A percentile compares a stretch with the other conserved stretches of the same genome.
These are phyloP conservation scores for Colletes latitarsis DNA, from an alignment of 1,140 invertebrate genomes.

Conservation along the genomic window DNA sequence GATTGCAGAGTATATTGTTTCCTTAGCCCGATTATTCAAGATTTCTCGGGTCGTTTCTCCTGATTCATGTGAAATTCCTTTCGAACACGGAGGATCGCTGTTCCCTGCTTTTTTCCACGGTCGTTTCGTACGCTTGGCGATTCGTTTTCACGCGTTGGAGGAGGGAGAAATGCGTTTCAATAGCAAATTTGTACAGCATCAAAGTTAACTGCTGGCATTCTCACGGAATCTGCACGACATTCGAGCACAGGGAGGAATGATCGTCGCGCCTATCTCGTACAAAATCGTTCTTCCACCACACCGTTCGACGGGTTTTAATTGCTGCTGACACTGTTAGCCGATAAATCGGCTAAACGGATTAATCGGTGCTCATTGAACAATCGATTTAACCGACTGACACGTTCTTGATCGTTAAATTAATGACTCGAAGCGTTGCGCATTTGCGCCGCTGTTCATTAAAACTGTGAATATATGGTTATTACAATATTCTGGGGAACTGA, in stretches of 20 bases:
- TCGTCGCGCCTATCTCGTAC: neutral
- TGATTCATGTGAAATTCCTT: too few relatives aligned
- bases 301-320: slow-evolving; percentile 24
- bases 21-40: too few relatives aligned
- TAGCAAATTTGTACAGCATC: neutral
- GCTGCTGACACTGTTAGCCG: slow-evolving; percentile 36
- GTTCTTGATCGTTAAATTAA: slow-evolving; percentile 42
- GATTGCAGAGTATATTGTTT: too few relatives aligned
- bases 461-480: neutral
- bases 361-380: slow-evolving; percentile 26
- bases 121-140: neutral
- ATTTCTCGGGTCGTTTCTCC: too few relatives aligned
- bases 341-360: slow-evolving; percentile 29
- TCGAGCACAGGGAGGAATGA: neutral
- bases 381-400: slow-evolving; percentile 40
- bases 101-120: neutral
- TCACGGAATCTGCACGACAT: neutral
- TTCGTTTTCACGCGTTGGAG: neutral
- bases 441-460: slow-evolving; percentile 21
- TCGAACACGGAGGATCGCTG: neutral
- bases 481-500: neutral
- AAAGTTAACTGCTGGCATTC: slow-evolving; percentile 8
- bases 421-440: neutral
- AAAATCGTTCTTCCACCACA: slow-evolving; percentile 17
- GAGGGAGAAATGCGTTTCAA: neutral